These are phyloP conservation scores for Empis stercorea DNA, from an alignment of 2,888 invertebrate genomes.

Conservation along the genomic window DNA sequence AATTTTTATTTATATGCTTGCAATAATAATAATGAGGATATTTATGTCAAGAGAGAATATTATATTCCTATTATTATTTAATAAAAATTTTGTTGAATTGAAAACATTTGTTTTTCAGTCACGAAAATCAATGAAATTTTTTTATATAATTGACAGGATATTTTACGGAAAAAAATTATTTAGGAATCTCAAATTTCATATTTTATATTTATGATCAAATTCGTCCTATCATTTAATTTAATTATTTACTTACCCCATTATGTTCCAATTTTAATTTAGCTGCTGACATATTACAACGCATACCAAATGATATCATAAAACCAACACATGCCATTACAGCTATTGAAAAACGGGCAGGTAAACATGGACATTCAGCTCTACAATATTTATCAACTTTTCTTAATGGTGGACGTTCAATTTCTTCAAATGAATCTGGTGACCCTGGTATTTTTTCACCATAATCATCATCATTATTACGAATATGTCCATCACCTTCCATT, in stretches of 20 bases:
- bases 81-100: too few species aligned
- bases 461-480: slow-evolving; percentile 24
- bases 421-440: slow-evolving; percentile 64
- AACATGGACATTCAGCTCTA: slow-evolving; percentile 73
- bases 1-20: too few species aligned
- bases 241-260: slow-evolving; percentile 40
- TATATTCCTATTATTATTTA: too few species aligned
- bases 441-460: slow-evolving; percentile 42
- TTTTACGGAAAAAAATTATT: too few species aligned
- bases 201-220: background rate
- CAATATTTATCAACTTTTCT: slow-evolving; percentile 79
- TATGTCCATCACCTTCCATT: slow-evolving; percentile 22
- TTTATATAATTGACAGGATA: too few species aligned
- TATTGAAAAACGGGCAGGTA: slow-evolving; percentile 73
- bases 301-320: slow-evolving; percentile 92
- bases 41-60: too few species aligned
- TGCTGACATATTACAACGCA: slow-evolving; percentile 98
- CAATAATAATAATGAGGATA: too few species aligned
- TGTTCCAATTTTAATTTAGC: slow-evolving; percentile 75
- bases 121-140: too few species aligned
- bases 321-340: slow-evolving; percentile 77
- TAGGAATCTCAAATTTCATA: too few species aligned
- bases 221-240: too few species aligned
- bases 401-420: slow-evolving; percentile 72
- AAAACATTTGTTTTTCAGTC: too few species aligned